phyloP scores from a whole-genome alignment of 2,888 invertebrate species.

The Tolmerus cingulatus region DNA sequence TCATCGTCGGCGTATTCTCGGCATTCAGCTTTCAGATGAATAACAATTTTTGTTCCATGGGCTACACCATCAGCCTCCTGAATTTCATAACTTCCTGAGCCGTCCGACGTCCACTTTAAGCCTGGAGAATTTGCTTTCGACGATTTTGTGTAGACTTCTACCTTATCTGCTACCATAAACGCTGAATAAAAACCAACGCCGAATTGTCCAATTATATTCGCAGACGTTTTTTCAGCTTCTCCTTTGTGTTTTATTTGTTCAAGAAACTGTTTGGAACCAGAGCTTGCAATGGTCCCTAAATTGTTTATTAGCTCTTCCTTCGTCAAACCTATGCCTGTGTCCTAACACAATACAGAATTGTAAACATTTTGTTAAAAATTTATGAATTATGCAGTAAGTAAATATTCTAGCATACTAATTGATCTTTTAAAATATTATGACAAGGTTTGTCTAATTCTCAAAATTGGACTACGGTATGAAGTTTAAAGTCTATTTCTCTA shows the following conservation, averaged over 20 bases:
- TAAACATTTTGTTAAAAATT: not conserved
- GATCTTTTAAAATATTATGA: too few species aligned
- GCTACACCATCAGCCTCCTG: slow-evolving; percentile 84
- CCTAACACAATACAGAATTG: slow-evolving; percentile 61
- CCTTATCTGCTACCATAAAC: slow-evolving; percentile 96
- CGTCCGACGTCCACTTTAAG: slow-evolving; percentile 90
- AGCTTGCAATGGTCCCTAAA: slow-evolving; percentile 94
- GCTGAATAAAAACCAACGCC: slow-evolving; percentile 98
- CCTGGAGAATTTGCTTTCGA: slow-evolving; percentile 73
- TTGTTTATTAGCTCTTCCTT: slow-evolving; percentile 89
- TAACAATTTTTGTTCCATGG: slow-evolving; percentile 90
- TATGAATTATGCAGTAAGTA: too few species aligned
- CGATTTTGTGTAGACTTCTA: slow-evolving; percentile 88
- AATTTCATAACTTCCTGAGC: slow-evolving; percentile 89
- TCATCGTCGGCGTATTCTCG: slow-evolving; percentile 90
- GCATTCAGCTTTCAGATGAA: slow-evolving; percentile 87
- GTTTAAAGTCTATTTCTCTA: too few species aligned
- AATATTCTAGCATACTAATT: too few species aligned
- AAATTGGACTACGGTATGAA: too few species aligned
- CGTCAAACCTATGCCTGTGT: slow-evolving; percentile 95
- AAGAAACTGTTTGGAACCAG: slow-evolving; percentile 93
- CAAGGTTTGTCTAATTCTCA: too few species aligned
- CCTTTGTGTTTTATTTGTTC: slow-evolving; percentile 80
- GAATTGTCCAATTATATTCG: slow-evolving; percentile 94
- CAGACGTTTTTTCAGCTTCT: slow-evolving; percentile 69